Percentiles rank a stretch among this genome's conserved stretches.
Evolutionary conservation across 2,888 invertebrate genomes (phyloP).

Genomic region (Polia nebulosa): DNA sequence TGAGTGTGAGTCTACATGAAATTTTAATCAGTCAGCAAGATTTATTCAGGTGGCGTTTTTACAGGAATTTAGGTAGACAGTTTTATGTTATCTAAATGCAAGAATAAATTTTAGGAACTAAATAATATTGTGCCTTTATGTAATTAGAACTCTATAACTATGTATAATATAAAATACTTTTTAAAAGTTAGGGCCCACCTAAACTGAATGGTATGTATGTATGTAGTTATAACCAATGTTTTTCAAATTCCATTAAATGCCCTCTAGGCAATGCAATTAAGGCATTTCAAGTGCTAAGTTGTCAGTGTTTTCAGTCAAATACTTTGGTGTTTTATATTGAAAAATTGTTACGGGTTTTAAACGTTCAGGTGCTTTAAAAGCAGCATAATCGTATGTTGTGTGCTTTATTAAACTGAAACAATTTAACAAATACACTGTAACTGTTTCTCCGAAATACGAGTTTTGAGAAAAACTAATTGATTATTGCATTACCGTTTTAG

Average conservation of each 20-base stretch:
- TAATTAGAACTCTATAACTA: neutral
- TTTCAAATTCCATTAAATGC: neutral
- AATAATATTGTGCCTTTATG: neutral
- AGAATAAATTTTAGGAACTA: neutral
- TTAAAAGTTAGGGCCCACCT: too few species aligned
- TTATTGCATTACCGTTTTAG: neutral
- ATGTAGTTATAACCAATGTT: neutral
- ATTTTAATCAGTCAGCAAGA: neutral
- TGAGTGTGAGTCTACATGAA: conserved; percentile 8
- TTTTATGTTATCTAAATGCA: neutral
- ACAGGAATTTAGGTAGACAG: neutral
- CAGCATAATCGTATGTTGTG: neutral
- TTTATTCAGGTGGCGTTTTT: neutral
- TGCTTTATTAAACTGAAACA: neutral
- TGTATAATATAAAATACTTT: neutral
- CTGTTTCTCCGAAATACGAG: neutral
- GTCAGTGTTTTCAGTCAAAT: neutral
- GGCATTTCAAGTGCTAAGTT: neutral
- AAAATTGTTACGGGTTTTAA: neutral
- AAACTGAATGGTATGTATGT: too few species aligned
- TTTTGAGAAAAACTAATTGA: neutral
- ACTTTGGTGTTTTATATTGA: neutral
- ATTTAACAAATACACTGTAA: neutral
- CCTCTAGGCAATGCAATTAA: too few species aligned
- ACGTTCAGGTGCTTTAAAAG: neutral